Base-by-base conservation (phyloP, 1,140 invertebrate genomes). In the Leptestheria dahalacensis region DNA sequence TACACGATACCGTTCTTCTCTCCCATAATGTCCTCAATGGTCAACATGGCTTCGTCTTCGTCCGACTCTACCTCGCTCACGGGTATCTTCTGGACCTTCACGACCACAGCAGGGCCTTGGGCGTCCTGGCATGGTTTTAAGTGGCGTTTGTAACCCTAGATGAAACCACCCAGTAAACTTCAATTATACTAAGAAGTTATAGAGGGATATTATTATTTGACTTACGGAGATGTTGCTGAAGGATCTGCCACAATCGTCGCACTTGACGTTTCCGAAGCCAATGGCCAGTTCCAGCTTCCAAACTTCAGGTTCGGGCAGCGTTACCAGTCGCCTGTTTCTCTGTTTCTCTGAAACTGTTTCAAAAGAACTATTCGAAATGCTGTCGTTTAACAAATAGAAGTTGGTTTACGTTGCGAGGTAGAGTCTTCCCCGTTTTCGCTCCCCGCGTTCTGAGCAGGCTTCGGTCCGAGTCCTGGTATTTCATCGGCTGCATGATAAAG, bases 171-270 rank as follows among this genome's bases (percentile, higher is more conserved):
- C 6, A 53, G 20, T 23, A 58, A 54, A 9, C 18, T 0, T 55
- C 28, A 2, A 11, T 24, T 29, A 24, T 1, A 25, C 0, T 18
- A 25, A 18, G 29, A 6, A 11, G 18, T 48, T 20, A 41, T 33
- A 61, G 29, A 2, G 1, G 21, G 4, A 4, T 23, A 15, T 18
- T 48, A 18, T 46, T 24, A 21, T 61, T 59, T 6, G 6, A n/a
- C 59, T 58, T 59, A 61, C 60, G 20, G 60, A 61, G 28, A 41
- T 49, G 20, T 61, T 61, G 55, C 60, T 61, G 56, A 61, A 61
- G n/a, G 60, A 59, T n/a, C 60, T 33, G 9, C 57, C 54, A 24
- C 60, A 61, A 12, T 33, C n/a, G 25, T 61, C 60, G 47, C 60
- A 61, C 48, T 61, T 50, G 23, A 61, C 33, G 26, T 61, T 54